These are phyloP conservation scores for Capitulum mitella DNA, from an alignment of 2,888 invertebrate species.

Conservation along the genomic window DNA sequence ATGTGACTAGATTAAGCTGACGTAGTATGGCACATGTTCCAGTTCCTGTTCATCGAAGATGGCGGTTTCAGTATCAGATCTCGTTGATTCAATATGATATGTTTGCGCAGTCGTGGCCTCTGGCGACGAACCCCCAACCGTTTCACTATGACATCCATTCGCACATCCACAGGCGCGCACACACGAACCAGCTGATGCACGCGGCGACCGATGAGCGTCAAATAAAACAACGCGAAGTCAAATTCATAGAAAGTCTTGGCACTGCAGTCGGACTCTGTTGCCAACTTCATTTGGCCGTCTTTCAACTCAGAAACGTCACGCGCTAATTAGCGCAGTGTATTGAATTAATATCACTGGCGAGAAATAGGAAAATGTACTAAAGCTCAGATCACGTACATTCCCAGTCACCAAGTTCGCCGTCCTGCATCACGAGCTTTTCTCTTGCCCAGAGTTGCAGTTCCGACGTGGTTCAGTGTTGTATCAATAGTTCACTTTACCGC, in stretches of 20 bases:
- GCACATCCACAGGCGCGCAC: neutral
- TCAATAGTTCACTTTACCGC: neutral
- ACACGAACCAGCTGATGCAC: neutral
- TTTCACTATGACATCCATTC: neutral
- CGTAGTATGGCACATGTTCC: slow-evolving; percentile 11
- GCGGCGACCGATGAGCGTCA: no score
- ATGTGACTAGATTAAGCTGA: slow-evolving; percentile 20
- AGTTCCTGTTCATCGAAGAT: neutral
- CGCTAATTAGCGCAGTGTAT: neutral
- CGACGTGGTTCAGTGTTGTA: neutral
- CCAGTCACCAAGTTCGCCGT: neutral
- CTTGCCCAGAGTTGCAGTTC: neutral
- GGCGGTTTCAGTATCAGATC: neutral
- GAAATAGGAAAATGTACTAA: slow-evolving; percentile 18
- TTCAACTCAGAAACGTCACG: no score
- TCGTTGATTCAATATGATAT: slow-evolving; percentile 12
- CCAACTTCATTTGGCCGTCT: no score
- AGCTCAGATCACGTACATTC: neutral
- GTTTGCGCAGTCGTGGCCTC: neutral
- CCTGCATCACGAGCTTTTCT: neutral
- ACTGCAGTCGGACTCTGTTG: no score
- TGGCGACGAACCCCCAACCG: neutral
- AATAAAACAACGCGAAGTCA: neutral
- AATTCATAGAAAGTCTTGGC: no score
- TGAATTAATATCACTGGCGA: neutral